Evolutionary conservation across 2,113 vertebrate genomes (phyloP).

Genomic region (Crotalus helleri): DNA sequence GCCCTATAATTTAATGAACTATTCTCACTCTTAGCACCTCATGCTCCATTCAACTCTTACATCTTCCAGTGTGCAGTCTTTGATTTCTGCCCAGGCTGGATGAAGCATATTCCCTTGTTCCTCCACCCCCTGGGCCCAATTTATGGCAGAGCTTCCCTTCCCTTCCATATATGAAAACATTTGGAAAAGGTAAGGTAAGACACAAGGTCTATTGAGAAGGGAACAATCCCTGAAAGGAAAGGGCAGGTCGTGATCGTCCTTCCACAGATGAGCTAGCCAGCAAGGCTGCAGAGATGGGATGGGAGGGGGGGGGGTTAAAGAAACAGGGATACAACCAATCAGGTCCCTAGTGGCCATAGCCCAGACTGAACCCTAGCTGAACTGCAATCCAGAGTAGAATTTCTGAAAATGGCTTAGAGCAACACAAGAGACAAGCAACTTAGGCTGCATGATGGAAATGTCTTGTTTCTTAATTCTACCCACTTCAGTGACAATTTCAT

Average conservation of each 20-base stretch:
- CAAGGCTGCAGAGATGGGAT: neutral
- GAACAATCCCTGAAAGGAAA: neutral
- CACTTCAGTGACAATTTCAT: neutral
- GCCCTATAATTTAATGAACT: neutral
- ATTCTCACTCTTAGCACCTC: neutral
- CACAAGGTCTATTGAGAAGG: neutral
- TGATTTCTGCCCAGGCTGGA: neutral
- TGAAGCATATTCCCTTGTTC: neutral
- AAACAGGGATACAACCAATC: neutral
- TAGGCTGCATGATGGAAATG: neutral
- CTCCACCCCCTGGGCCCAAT: neutral
- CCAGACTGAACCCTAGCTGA: neutral
- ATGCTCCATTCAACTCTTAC: neutral
- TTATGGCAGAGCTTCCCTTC: neutral
- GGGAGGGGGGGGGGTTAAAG: neutral
- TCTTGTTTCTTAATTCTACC: neutral
- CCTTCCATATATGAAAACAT: neutral
- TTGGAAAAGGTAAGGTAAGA: neutral
- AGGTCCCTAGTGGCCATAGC: neutral
- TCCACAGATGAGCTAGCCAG: neutral
- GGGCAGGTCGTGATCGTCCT: neutral
- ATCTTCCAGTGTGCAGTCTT: neutral
- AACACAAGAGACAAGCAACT: neutral
- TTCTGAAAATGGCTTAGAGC: neutral
- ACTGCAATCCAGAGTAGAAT: neutral